These are phyloP conservation scores for Grammomys surdaster DNA, from an alignment of 2,113 vertebrate genomes.

Conservation along the genomic window DNA sequence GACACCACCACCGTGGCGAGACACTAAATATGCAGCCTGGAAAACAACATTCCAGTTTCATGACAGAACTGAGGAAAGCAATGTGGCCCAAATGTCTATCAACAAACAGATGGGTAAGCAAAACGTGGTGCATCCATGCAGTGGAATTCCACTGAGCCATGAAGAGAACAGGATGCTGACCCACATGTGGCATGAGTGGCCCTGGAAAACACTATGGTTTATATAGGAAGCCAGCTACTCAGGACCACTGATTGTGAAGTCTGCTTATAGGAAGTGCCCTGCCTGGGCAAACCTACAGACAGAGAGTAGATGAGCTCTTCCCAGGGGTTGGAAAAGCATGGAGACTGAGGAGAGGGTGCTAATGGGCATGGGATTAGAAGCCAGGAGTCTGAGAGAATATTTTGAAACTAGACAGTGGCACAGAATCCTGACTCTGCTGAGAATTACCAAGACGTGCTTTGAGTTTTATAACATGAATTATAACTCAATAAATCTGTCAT, in stretches of 20 bases:
- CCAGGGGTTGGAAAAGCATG: no score
- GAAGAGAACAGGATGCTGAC: neutral
- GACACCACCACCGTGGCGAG: neutral
- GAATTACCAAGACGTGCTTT: neutral
- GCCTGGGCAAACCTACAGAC: neutral
- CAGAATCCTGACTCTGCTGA: neutral
- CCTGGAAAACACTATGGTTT: neutral
- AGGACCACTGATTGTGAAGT: neutral
- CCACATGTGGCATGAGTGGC: no score
- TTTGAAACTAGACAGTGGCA: neutral
- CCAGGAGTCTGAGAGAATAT: neutral
- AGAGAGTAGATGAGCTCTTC: neutral
- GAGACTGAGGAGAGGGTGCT: neutral
- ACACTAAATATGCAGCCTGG: neutral
- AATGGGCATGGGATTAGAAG: neutral
- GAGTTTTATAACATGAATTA: conserved; percentile 35
- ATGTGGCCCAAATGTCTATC: neutral
- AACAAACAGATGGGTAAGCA: neutral
- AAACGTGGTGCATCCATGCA: neutral
- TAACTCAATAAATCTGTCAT: neutral
- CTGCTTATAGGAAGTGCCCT: neutral
- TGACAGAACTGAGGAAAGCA: neutral
- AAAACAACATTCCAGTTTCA: neutral
- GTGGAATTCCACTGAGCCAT: neutral
- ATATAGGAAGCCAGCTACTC: neutral